Conservation (phyloP, 2,113 vertebrate species). For the Caloenas nicobarica region DNA sequence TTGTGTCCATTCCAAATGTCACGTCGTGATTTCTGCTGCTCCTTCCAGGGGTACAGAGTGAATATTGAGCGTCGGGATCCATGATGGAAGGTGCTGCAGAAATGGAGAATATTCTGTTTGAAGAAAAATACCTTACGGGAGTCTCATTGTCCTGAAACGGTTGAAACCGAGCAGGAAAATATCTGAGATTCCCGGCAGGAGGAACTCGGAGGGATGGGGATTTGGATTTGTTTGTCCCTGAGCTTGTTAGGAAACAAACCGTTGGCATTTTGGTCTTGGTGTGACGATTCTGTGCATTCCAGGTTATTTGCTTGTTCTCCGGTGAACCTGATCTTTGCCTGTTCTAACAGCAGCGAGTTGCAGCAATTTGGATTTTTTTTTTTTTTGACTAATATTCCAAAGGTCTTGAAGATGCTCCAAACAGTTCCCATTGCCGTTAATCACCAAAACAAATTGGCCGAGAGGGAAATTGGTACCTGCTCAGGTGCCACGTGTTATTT, state of each 20-base stretch:
- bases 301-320: slow-evolving; percentile 67
- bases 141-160: not conserved
- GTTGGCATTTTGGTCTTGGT: slow-evolving; percentile 43
- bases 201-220: not conserved
- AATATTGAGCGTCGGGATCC: not conserved
- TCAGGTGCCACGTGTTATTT: not conserved
- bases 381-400: not conserved
- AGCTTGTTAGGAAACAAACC: slow-evolving; percentile 57
- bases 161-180: not conserved
- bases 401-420: not conserved
- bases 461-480: not conserved
- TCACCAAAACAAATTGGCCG: not conserved
- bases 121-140: not conserved
- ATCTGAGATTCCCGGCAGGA: not conserved
- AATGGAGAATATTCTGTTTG: not conserved
- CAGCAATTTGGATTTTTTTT: not conserved
- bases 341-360: not conserved
- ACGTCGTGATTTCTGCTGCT: not conserved
- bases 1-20: not conserved
- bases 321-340: not conserved
- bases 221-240: not conserved
- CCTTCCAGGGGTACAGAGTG: not conserved
- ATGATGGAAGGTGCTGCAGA: not conserved
- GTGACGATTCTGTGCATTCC: slow-evolving; percentile 74
- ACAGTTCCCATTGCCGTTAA: not conserved